Conservation (phyloP, 2,113 vertebrate species). For the Centropristis striata region DNA sequence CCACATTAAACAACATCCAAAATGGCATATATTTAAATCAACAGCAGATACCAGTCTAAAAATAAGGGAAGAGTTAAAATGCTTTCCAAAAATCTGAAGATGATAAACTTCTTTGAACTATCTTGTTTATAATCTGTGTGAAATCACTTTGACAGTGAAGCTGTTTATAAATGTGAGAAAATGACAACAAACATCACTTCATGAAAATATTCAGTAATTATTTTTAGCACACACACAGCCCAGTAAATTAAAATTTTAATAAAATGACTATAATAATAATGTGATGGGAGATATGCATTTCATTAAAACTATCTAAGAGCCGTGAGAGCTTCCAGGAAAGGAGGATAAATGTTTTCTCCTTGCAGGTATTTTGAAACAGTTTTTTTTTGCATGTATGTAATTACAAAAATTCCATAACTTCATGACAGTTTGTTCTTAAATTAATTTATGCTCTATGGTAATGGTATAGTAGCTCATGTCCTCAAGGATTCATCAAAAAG, state of each 20-base stretch:
- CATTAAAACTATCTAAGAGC: neutral
- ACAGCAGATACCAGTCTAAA: neutral
- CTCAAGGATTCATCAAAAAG: too few species aligned
- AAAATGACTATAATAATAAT: neutral
- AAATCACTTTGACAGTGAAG: neutral
- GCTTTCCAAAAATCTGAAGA: neutral
- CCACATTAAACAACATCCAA: neutral
- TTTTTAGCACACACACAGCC: neutral
- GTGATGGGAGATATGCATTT: neutral
- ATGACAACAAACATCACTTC: neutral
- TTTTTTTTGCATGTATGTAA: neutral
- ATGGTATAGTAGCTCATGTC: too few species aligned
- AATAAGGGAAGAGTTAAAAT: neutral
- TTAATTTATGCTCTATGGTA: neutral
- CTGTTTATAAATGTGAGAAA: neutral
- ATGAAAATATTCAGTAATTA: neutral
- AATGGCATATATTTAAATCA: neutral
- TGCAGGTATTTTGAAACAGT: neutral
- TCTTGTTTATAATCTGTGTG: neutral
- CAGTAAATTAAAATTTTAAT: neutral
- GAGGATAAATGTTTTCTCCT: neutral
- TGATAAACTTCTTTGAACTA: neutral
- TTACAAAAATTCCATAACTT: neutral
- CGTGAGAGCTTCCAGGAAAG: neutral
- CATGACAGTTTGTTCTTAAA: neutral